phyloP scores from a whole-genome alignment of 2,113 vertebrate species.

The Oxygymnocypris stewartii region DNA sequence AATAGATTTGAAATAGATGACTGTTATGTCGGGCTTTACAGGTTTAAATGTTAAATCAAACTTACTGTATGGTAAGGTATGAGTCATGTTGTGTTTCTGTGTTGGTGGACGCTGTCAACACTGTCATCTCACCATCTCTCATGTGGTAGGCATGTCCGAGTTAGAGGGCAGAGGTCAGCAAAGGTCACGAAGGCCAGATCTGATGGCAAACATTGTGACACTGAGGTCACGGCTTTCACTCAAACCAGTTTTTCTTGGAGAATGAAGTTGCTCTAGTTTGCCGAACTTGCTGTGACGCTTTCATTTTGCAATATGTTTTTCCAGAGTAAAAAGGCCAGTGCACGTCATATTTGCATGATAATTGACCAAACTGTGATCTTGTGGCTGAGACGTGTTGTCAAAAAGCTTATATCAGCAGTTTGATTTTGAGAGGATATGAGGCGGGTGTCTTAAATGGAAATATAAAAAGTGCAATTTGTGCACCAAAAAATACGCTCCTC shows the following conservation, averaged over 20 bases:
- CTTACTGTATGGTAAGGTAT: not conserved
- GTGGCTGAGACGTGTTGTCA: slow-evolving; percentile 25
- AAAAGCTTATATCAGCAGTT: slow-evolving; percentile 45
- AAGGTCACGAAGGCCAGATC: slow-evolving; percentile 13
- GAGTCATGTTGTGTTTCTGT: not conserved
- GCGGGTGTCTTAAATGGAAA: slow-evolving; percentile 46
- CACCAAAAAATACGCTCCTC: slow-evolving; percentile 30
- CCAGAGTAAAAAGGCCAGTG: not conserved
- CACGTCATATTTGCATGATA: slow-evolving; percentile 1
- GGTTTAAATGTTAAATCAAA: not conserved
- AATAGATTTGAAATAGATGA: too few species aligned
- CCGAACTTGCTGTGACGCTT: not conserved
- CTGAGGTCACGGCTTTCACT: slow-evolving; percentile 34
- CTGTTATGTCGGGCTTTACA: too few species aligned
- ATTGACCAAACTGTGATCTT: slow-evolving; percentile 32
- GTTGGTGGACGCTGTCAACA: slow-evolving; percentile 16
- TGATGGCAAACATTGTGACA: not conserved
- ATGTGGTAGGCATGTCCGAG: not conserved
- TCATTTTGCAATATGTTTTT: not conserved
- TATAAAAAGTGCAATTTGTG: slow-evolving; percentile 40
- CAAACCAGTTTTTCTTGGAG: not conserved
- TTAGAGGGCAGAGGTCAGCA: not conserved
- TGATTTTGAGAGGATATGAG: slow-evolving; percentile 45
- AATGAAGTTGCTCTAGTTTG: not conserved
- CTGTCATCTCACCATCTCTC: slow-evolving; percentile 8